A percentile compares a stretch with the other conserved stretches of the same genome.
Conservation (phyloP, 1,140 invertebrate species). For the Platorchestia sp. region DNA sequence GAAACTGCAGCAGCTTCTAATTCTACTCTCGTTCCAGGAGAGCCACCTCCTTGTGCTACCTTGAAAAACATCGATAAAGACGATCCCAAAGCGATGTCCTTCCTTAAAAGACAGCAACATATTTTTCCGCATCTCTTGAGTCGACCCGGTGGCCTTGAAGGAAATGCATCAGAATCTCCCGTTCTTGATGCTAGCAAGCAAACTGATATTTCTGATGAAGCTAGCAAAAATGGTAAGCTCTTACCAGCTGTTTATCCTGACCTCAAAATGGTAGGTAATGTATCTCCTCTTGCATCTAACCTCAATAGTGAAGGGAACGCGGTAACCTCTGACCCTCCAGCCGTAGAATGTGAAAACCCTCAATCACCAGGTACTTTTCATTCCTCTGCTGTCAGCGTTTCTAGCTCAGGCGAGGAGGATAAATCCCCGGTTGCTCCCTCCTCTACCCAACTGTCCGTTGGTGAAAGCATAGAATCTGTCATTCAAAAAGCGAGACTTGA, state of each 20-base stretch:
- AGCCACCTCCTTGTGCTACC: background rate
- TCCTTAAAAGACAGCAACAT: constrained; percentile 66
- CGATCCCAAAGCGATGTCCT: constrained; percentile 64
- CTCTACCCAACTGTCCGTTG: constrained; percentile 57
- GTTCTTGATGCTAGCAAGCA: background rate
- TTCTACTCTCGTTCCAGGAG: background rate
- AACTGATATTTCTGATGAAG: background rate
- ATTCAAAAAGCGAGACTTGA: constrained; percentile 63
- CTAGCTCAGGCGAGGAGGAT: constrained; percentile 58
- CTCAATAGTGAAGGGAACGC: background rate
- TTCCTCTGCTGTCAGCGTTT: background rate
- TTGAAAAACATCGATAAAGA: constrained; percentile 60
- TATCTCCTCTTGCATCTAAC: background rate
- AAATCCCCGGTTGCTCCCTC: constrained; percentile 39
- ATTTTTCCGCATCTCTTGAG: constrained; percentile 66
- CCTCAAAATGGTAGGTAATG: background rate
- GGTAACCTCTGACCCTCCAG: background rate
- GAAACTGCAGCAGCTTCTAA: background rate
- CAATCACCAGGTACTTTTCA: background rate
- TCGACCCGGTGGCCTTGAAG: constrained; percentile 32
- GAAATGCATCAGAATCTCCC: background rate
- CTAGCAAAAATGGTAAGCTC: background rate
- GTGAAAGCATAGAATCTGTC: constrained; percentile 66
- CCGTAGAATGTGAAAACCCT: background rate
- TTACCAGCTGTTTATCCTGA: background rate